Evolutionary conservation across 2,888 invertebrate genomes (phyloP).

Genomic region (Drosophila anceps): DNA sequence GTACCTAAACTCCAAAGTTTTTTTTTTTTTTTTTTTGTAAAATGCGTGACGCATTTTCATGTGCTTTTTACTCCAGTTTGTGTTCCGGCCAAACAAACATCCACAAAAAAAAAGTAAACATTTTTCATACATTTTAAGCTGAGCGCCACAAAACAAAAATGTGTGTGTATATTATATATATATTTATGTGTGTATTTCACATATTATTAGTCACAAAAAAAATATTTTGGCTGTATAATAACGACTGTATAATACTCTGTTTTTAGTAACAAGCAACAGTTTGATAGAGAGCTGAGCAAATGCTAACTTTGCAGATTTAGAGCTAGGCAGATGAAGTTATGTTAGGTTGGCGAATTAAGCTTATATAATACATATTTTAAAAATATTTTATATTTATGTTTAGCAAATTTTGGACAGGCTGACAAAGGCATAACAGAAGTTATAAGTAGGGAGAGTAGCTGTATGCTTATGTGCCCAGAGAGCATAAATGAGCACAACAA

Average conservation of each 20-base stretch:
- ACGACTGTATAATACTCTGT: slow-evolving; percentile 4
- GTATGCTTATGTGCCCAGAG: no score
- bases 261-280: neutral
- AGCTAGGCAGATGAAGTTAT: no score
- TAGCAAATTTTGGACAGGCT: no score
- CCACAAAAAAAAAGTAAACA: slow-evolving; percentile 48
- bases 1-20: slow-evolving; percentile 26
- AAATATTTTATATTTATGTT: no score
- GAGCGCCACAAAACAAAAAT: neutral
- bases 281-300: neutral
- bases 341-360: no score
- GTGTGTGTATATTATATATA: neutral
- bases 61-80: slow-evolving; percentile 32
- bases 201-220: slow-evolving; percentile 19
- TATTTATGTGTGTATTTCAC: neutral
- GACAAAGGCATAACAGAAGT: no score
- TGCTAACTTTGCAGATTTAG: no score
- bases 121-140: slow-evolving; percentile 53
- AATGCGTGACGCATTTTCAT: slow-evolving; percentile 75
- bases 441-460: no score
- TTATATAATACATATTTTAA: no score
- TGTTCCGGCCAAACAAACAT: slow-evolving; percentile 47
- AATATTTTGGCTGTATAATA: neutral
- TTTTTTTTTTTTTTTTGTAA: slow-evolving; percentile 38
- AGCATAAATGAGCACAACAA: no score